phyloP scores from a whole-genome alignment of 2,113 vertebrate species.

The Riparia riparia region DNA sequence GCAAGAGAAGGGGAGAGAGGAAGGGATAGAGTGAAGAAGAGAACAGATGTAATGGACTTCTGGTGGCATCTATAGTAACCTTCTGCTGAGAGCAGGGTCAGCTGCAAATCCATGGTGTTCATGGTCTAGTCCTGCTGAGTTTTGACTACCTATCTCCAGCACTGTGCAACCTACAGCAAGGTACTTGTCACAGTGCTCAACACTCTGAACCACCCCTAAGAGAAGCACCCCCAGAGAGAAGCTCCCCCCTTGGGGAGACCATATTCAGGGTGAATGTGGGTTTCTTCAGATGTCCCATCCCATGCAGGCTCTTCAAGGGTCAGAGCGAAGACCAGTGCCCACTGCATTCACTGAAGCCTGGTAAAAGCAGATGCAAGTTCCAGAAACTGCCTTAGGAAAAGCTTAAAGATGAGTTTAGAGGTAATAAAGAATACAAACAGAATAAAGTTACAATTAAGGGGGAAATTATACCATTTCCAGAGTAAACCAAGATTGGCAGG shows the following conservation, averaged over 20 bases:
- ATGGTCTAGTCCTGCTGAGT: background rate
- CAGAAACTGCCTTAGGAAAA: background rate
- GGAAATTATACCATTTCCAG: background rate
- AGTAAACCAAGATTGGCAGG: background rate
- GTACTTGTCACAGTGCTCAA: background rate
- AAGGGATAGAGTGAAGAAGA: background rate
- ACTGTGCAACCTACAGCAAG: background rate
- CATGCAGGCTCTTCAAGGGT: background rate
- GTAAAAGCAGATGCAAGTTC: background rate
- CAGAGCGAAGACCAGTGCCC: background rate
- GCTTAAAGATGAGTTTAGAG: background rate
- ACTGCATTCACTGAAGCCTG: background rate
- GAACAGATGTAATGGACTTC: background rate
- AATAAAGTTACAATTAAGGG: background rate
- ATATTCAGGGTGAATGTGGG: background rate
- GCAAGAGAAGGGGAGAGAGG: background rate
- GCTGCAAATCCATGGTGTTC: background rate
- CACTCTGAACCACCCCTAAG: background rate
- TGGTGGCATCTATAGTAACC: background rate
- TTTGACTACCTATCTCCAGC: background rate
- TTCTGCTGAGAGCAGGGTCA: background rate
- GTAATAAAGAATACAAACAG: background rate
- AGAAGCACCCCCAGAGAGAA: background rate
- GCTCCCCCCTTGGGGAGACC: rapidly evolving
- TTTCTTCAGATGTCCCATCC: background rate